Percentiles rank a stretch among this genome's conserved stretches.
phyloP scores from a whole-genome alignment of 1,140 invertebrate genomes.

The Brachionus angularis region DNA sequence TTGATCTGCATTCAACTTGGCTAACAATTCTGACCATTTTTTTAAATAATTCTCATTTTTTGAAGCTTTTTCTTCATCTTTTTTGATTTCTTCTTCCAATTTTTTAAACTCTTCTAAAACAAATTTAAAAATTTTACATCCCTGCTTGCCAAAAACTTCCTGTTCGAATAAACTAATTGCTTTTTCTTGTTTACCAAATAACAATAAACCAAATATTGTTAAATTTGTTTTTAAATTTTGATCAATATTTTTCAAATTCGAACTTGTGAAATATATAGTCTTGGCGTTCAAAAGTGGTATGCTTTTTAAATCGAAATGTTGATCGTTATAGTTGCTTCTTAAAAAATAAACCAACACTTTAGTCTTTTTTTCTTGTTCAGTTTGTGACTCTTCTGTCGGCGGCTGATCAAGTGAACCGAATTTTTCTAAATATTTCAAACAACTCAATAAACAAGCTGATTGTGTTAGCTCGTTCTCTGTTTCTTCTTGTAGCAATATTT shows the following conservation, averaged over 20 bases:
- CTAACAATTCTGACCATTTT: too few species aligned
- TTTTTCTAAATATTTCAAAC: neutral
- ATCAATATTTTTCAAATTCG: neutral
- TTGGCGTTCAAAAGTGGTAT: neutral
- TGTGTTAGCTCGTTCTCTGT: neutral
- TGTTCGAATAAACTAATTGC: conserved; percentile 8
- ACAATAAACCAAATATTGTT: neutral
- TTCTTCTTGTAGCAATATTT: conserved; percentile 40
- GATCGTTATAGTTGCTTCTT: conserved; percentile 22
- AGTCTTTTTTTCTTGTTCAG: neutral
- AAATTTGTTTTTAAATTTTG: conserved; percentile 22
- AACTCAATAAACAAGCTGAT: conserved; percentile 16
- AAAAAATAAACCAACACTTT: conserved; percentile 34
- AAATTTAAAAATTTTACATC: neutral
- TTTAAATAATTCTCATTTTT: too few species aligned
- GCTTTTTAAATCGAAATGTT: conserved; percentile 41
- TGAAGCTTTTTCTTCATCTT: too few species aligned
- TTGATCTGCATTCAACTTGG: too few species aligned
- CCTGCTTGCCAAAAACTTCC: neutral
- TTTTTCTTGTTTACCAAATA: conserved; percentile 9
- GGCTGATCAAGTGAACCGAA: neutral
- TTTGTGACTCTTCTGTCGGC: neutral
- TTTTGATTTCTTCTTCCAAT: too few species aligned
- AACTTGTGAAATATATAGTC: conserved; percentile 5
- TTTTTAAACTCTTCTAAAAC: too few species aligned